These are phyloP conservation scores for Physella acuta DNA, from an alignment of 1,140 invertebrate genomes.

Conservation along the genomic window DNA sequence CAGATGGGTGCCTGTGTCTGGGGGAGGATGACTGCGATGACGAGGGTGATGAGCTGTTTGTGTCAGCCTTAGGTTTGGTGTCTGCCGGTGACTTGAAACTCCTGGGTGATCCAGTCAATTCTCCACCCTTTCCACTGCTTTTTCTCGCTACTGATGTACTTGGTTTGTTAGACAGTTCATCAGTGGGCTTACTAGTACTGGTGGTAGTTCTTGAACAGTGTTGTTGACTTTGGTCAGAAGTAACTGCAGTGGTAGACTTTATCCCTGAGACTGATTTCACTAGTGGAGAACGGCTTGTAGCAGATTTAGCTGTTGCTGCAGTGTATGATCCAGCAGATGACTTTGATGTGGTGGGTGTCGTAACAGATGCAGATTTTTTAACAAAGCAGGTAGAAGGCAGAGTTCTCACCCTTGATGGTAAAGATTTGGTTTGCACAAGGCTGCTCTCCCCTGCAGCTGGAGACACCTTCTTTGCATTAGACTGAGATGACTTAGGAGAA, in stretches of 20 bases:
- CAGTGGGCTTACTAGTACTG: not conserved
- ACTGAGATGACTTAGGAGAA: not conserved
- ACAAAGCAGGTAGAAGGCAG: not conserved
- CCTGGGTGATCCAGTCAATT: not conserved
- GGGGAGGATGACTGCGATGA: constrained; percentile 15
- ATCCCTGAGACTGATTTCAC: not conserved
- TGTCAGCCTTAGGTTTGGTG: not conserved
- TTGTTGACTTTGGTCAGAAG: constrained; percentile 1
- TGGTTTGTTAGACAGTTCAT: not conserved
- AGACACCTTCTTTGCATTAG: not conserved
- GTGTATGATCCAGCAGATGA: not conserved
- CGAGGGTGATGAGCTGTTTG: not conserved
- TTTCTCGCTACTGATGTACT: constrained; percentile 7
- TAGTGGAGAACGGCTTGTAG: not conserved
- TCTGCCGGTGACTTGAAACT: not conserved
- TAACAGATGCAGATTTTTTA: not conserved
- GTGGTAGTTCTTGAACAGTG: not conserved
- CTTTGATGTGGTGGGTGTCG: not conserved
- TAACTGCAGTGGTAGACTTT: not conserved
- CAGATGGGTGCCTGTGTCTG: constrained; percentile 7
- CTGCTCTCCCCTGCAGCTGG: not conserved
- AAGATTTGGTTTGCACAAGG: not conserved
- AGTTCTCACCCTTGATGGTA: not conserved
- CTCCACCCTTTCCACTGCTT: constrained; percentile 9
- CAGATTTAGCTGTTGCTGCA: not conserved